A percentile compares a stretch with the other conserved stretches of the same genome.
phyloP scores from a whole-genome alignment of 2,888 invertebrate genomes.

The Drepanosiphum platanoidis region DNA sequence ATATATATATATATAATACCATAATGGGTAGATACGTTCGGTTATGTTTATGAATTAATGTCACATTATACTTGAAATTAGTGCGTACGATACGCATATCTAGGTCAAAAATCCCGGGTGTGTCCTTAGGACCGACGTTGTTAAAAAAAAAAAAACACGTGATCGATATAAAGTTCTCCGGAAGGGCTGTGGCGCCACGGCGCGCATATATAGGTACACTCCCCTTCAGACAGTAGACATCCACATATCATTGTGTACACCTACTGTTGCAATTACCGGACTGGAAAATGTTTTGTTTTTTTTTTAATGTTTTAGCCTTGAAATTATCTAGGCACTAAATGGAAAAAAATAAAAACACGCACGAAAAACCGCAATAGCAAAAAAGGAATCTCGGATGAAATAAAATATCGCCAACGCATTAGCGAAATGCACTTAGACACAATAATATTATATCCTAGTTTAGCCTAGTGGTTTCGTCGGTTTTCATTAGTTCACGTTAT shows the following conservation, averaged over 20 bases:
- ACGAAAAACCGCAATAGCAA: conserved; percentile 9
- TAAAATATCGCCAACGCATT: background rate
- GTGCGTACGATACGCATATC: background rate
- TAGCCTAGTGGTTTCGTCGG: background rate
- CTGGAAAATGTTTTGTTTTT: conserved; percentile 36
- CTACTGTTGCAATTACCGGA: background rate
- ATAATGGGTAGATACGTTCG: too few relatives aligned
- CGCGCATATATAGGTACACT: too few relatives aligned
- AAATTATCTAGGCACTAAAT: background rate
- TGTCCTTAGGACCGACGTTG: conserved; percentile 7
- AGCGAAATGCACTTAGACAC: background rate
- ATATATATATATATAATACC: too few relatives aligned
- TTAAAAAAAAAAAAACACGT: conserved; percentile 15
- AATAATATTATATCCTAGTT: background rate
- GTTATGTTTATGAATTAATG: too few relatives aligned
- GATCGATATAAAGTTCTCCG: conserved; percentile 47
- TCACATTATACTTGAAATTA: background rate
- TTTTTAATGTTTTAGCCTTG: conserved; percentile 20
- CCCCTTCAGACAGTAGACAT: background rate
- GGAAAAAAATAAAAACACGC: background rate
- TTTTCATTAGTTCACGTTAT: too few relatives aligned
- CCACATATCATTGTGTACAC: background rate
- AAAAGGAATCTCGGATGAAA: background rate
- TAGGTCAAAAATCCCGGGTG: conserved; percentile 30
- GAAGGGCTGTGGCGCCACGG: conserved; percentile 51